Evolutionary conservation across 2,113 vertebrate species (phyloP).

Genomic region (Solea senegalensis): DNA sequence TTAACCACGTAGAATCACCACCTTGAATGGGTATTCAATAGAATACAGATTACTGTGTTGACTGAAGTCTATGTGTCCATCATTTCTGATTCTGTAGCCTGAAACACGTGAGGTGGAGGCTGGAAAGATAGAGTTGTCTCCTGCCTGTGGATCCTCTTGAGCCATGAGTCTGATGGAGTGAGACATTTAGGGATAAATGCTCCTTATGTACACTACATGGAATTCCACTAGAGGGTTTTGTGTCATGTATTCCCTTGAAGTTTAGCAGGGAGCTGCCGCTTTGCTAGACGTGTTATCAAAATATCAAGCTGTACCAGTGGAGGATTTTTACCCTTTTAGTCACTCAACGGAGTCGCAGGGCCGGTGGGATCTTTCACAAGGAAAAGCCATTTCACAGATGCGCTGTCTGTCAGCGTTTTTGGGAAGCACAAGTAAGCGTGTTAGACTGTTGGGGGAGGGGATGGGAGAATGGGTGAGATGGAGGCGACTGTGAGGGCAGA

Average conservation of each 20-base stretch:
- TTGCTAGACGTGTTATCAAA: conserved; percentile 32
- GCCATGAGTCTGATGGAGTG: not conserved
- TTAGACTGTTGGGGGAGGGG: not conserved
- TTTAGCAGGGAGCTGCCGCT: conserved; percentile 17
- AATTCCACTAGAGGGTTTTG: conserved; percentile 32
- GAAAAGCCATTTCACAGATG: conserved; percentile 55
- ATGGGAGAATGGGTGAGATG: not conserved
- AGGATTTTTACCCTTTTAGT: conserved; percentile 33
- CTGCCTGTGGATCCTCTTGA: not conserved
- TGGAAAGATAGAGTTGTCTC: not conserved
- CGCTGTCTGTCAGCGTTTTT: conserved; percentile 31
- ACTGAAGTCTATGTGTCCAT: not conserved
- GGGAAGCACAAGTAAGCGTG: conserved; percentile 15
- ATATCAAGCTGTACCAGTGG: conserved; percentile 5
- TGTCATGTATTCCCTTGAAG: conserved; percentile 42
- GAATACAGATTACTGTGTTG: too few relatives aligned
- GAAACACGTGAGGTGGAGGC: not conserved
- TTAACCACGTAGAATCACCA: too few relatives aligned
- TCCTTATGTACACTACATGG: conserved; percentile 38
- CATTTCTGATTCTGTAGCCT: not conserved
- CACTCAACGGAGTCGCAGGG: conserved; percentile 10
- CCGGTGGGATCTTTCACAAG: conserved; percentile 56
- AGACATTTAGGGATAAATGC: conserved; percentile 22
- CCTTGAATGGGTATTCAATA: too few relatives aligned
- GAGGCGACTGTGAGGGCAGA: not conserved